These are phyloP conservation scores for Thereva nobilitata DNA, from an alignment of 2,888 invertebrate genomes.

Conservation along the genomic window DNA sequence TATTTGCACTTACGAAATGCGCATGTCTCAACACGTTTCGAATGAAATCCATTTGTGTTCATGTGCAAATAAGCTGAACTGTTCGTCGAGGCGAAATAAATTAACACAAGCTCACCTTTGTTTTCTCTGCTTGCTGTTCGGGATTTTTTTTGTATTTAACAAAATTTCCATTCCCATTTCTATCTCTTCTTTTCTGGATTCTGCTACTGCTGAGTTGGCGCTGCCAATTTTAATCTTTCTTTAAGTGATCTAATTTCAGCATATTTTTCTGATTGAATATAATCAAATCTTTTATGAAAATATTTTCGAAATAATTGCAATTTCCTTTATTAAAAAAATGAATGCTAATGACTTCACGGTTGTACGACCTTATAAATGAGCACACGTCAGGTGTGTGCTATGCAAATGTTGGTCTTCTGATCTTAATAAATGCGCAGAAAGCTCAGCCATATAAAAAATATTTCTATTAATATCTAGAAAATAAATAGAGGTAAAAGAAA, in stretches of 20 bases:
- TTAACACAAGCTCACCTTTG: constrained; percentile 30
- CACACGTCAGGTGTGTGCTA: constrained; percentile 8
- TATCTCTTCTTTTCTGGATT: background rate
- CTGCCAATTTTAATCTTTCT: background rate
- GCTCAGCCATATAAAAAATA: too few relatives aligned
- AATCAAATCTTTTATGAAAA: too few relatives aligned
- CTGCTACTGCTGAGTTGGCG: background rate
- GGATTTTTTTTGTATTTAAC: constrained; percentile 15
- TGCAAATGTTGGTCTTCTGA: background rate
- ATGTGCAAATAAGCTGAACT: constrained; percentile 32
- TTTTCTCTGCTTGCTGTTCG: constrained; percentile 13
- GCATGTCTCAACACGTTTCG: constrained; percentile 36
- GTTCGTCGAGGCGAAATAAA: constrained; percentile 31
- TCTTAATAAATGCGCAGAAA: constrained; percentile 17
- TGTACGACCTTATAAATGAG: constrained; percentile 21
- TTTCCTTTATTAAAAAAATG: background rate
- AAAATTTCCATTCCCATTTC: constrained; percentile 22
- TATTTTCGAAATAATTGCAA: too few relatives aligned
- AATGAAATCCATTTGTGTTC: constrained; percentile 30
- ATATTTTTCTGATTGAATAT: background rate
- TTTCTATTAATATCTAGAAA: background rate
- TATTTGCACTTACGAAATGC: constrained; percentile 28
- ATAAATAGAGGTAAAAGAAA: background rate
- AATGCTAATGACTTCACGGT: constrained; percentile 21
- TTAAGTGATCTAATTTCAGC: background rate